A percentile compares a stretch with the other conserved stretches of the same genome.
phyloP scores from a whole-genome alignment of 2,888 invertebrate species.

The Hoplodrina ambigua region DNA sequence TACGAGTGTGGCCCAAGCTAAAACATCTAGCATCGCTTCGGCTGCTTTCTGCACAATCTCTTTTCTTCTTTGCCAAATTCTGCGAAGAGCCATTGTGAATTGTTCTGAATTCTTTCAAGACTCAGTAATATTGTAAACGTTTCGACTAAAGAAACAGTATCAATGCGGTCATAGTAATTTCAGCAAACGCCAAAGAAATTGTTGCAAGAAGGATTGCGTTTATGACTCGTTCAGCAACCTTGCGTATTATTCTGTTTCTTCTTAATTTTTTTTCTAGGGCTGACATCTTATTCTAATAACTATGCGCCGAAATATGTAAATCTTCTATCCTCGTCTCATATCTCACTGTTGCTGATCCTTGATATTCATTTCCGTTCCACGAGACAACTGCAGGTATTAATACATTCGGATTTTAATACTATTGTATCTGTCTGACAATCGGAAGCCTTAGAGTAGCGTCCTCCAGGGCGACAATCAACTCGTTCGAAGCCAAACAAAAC shows the following conservation, averaged over 20 bases:
- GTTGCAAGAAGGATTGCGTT: conserved; percentile 77
- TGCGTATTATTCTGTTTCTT: conserved; percentile 70
- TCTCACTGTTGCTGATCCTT: conserved; percentile 13
- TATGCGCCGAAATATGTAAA: not conserved
- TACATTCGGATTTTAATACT: conserved; percentile 70
- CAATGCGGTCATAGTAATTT: conserved; percentile 76
- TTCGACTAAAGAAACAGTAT: conserved; percentile 70
- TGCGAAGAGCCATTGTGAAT: conserved; percentile 69
- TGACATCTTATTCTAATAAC: conserved; percentile 66
- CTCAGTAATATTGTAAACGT: not conserved
- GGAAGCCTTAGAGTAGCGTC: conserved; percentile 30
- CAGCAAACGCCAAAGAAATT: conserved; percentile 78
- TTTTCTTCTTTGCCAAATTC: conserved; percentile 71
- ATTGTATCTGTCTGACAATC: conserved; percentile 65
- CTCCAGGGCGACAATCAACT: conserved; percentile 21
- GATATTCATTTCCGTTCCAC: conserved; percentile 44
- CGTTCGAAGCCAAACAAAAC: conserved; percentile 71
- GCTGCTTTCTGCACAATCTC: conserved; percentile 64
- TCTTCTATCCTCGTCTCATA: conserved; percentile 26
- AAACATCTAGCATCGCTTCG: conserved; percentile 65
- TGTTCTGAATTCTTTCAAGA: not conserved
- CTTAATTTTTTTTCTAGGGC: conserved; percentile 70
- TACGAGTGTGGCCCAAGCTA: conserved; percentile 74
- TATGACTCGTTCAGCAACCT: conserved; percentile 73
- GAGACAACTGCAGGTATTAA: conserved; percentile 71